phyloP scores from a whole-genome alignment of 2,888 invertebrate genomes.

The Clanis bilineata region DNA sequence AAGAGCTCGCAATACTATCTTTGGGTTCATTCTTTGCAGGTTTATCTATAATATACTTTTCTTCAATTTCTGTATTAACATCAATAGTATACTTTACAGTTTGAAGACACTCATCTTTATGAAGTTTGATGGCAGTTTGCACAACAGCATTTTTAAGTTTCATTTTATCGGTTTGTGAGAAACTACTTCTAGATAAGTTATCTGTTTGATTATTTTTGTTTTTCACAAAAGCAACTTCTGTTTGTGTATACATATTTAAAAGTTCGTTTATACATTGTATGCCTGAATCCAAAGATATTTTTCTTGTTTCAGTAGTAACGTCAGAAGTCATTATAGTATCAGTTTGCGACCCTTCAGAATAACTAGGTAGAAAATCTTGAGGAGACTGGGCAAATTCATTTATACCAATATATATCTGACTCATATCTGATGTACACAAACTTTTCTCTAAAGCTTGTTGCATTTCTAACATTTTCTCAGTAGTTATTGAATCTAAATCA shows the following conservation, averaged over 20 bases:
- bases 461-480: conserved; percentile 60
- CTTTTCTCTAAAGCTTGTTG: conserved; percentile 68
- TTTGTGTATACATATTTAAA: conserved; percentile 68
- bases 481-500: conserved; percentile 40
- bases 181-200: conserved; percentile 42
- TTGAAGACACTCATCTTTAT: conserved; percentile 53
- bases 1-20: neutral
- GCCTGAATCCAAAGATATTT: conserved; percentile 64
- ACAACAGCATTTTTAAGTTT: conserved; percentile 53
- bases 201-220: conserved; percentile 64
- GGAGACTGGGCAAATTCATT: conserved; percentile 67
- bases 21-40: conserved; percentile 37
- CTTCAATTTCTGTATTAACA: conserved; percentile 50
- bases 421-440: conserved; percentile 61
- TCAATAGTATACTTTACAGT: conserved; percentile 28
- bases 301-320: conserved; percentile 63
- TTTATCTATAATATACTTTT: conserved; percentile 36
- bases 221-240: conserved; percentile 60
- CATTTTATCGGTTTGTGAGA: conserved; percentile 60
- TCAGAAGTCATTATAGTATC: conserved; percentile 66
- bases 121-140: conserved; percentile 54
- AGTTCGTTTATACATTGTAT: conserved; percentile 59
- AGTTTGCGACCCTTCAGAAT: conserved; percentile 72
- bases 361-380: conserved; percentile 57
- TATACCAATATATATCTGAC: conserved; percentile 61